Percentiles rank a stretch among this genome's conserved stretches.
Conservation (phyloP, 2,888 invertebrate species). For the Habrosyne pyritoides region DNA sequence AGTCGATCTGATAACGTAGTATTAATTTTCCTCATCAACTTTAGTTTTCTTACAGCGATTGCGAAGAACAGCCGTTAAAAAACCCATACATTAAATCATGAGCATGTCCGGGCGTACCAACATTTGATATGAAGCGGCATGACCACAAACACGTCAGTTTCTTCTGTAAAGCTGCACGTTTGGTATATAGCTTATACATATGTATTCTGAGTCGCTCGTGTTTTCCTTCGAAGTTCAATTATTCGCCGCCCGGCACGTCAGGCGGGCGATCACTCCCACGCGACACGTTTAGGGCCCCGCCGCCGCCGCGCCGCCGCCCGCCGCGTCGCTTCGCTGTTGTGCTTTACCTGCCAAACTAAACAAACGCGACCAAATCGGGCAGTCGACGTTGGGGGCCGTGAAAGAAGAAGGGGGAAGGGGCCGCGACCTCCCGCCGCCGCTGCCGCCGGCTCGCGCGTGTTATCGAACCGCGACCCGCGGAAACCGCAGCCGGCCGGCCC, state of each 20-base stretch:
- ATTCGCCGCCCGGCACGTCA: slow-evolving; percentile 51
- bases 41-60: background rate
- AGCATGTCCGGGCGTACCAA: background rate
- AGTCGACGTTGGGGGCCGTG: slow-evolving; percentile 28
- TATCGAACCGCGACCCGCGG: slow-evolving; percentile 59
- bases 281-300: slow-evolving; percentile 48
- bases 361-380: slow-evolving; percentile 45
- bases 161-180: background rate
- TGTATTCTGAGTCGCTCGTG: slow-evolving; percentile 22
- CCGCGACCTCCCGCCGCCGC: slow-evolving; percentile 25
- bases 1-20: background rate
- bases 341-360: slow-evolving; percentile 75
- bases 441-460: slow-evolving; percentile 37
- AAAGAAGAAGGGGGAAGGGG: slow-evolving; percentile 24
- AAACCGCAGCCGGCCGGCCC: slow-evolving; percentile 52
- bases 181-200: background rate
- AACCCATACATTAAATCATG: background rate
- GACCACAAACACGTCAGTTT: slow-evolving; percentile 7
- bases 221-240: slow-evolving; percentile 48
- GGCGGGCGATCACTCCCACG: slow-evolving; percentile 53
- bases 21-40: background rate
- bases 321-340: slow-evolving; percentile 38
- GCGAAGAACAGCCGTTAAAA: background rate
- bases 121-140: slow-evolving; percentile 1
- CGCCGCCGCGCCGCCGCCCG: slow-evolving; percentile 18